Evolutionary conservation across 1,140 invertebrate species (phyloP), one percentile per base, ranked within the genome.

Genomic region (Stegodyphus mimosarum): DNA sequence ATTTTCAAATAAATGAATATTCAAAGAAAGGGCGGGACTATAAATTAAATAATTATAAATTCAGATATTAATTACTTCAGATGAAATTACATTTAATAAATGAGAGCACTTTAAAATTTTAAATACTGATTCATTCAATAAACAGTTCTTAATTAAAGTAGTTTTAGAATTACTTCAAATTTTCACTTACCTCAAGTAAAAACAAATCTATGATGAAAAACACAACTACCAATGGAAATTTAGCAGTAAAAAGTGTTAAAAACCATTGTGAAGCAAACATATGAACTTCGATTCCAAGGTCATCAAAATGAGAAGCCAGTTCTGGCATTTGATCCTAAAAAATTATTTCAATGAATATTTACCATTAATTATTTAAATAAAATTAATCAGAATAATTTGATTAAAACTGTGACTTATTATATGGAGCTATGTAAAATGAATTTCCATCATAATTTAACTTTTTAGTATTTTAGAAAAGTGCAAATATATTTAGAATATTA

Each of bases 181-280:
- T 60, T 60, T 60, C 15, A 86, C 79, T 77, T 67, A 87, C 86
- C 74, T 91, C 90, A 9, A 90, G 88, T 13, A 99, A 93, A 90
- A 99, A 99, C 52, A 99, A 93, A 90, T 99, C 98, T 33, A 99
- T 92, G 83, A 99, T 98, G 89, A 97, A 96, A 91, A 99, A 99
- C 13, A 99, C 98, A 90, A 99, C 94, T 90, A 95, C 96, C 2
- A 99, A 92, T 6, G 98, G 98, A 91, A 99, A 99, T 90, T 99
- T 95, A n/a, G 98, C 98, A 6, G 98, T 99, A 91, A 99, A 99
- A n/a, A 99, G 91, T 0, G 98, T 99, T 33, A 99, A 93, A 92
- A 99, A 99, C 99, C 99, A 99, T 92, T 99, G 98, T 55, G 96
- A 97, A 48, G 98, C 98, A 91, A 97, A 99, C 98, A 99, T 99